Base-by-base conservation (phyloP, 2,113 vertebrate genomes). In the Oenanthe oenanthe region DNA sequence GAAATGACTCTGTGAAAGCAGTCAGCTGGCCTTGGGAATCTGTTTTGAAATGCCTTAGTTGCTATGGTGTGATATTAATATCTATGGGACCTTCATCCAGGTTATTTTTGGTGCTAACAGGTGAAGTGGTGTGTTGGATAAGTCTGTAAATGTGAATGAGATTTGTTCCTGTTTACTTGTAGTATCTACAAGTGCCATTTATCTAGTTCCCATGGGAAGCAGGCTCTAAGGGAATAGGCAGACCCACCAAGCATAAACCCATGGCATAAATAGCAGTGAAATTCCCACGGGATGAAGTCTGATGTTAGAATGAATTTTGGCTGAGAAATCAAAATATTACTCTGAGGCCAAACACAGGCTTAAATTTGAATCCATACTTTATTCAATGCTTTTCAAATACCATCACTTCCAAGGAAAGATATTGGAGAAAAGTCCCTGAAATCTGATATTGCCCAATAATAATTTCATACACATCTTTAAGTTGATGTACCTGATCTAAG, bases 21-120 rank as follows among this genome's bases (percentile, higher is more conserved):
- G 56, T 92, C 75, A 86, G 43, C 72, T 91, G 96, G 91, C 76
- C 91, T 81, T 86, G 91, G 92, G 95, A 94, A 57, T 71, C 56
- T 92, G 86, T 92, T 97, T 95, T 83, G 79, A 77, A 90, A 72
- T 89, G 34, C 65, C 45, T 45, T 67, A 50, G 48, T 26, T 83
- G 38, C 32, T 81, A n/a, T 62, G 22, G 42, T 66, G 22, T 68
- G 76, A 14, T 91, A 29, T 86, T 89, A 61, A 20, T 92, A 77
- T 85, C 82, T 47, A 3, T 18, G 38, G 62, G 47, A 66, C 62
- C 50, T 90, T 87, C 54, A 14, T 71, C 45, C 40, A 34, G 70
- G 45, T 89, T 85, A 54, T 70, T 68, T 93, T 93, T 65, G 57
- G 14, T 62, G 63, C 74, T 85, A 87, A 36, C 32, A 60, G 66